Base-by-base conservation (phyloP, 2,888 invertebrate species). In the Tachystola acroxantha region DNA sequence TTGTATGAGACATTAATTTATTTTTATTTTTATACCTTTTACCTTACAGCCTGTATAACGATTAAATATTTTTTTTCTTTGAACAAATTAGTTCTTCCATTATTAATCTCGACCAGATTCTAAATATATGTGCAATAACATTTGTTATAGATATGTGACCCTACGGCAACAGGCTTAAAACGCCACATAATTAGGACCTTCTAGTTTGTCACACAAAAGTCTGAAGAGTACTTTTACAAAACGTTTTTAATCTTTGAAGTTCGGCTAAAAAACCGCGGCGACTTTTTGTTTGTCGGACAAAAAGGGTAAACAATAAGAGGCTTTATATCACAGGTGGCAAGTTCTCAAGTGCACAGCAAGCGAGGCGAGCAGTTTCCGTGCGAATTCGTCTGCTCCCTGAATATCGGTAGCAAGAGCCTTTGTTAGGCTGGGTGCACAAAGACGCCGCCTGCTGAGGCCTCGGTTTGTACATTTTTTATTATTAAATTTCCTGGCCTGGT, bases 321-420 rank as follows among this genome's bases (percentile, higher is more conserved):
- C 61, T 72, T 76, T 80, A 80, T 76, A 71, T 71, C 57, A 54
- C 76, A 84, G 78, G 82, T 85, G 82, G 74, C 67, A 67, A 78
- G 66, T 66, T 62, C 65, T 80, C 73, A 85, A 86, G 82, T 86
- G 84, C 62, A 58, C 75, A 76, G 63, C 71, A 67, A 72, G 52
- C 64, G 67, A 70, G 57, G 68, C 67, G 73, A 58, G 62, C 47
- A 56, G 60, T 64, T 73, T 77, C 68, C 72, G 60, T 68, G 64
- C 66, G 73, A 69, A 69, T 70, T 58, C 51, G 39, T 43, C 42
- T 39, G 65, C 63, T 63, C 48, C 45, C 43, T 46, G 40, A 40
- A 43, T 42, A 44, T 57, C 72, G 54, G 78, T 75, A 77, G 76
- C 71, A 35, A 45, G 25, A 42, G 26, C 51, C 48, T 62, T 74